These are phyloP conservation scores for Tauraco hartlaubi DNA, from an alignment of 2,797 vertebrate genomes.

Conservation along the genomic window DNA sequence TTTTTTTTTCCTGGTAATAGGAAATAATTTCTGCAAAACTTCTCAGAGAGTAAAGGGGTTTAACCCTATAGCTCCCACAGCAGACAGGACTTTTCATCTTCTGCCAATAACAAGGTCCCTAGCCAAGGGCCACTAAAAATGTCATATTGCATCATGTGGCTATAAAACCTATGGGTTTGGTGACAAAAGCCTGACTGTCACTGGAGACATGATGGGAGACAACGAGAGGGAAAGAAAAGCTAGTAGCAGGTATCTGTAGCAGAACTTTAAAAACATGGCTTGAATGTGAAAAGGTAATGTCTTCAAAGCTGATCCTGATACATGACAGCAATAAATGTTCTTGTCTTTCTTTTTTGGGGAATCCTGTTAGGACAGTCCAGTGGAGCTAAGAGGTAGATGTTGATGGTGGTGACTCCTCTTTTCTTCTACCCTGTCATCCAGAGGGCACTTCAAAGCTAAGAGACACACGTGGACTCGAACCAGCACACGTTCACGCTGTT, in stretches of 20 bases:
- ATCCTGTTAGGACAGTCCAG: background rate
- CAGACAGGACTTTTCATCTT: background rate
- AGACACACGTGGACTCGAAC: background rate
- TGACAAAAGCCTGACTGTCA: background rate
- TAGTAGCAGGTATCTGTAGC: background rate
- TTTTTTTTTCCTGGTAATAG: background rate
- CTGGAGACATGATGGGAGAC: background rate
- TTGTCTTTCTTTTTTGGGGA: background rate
- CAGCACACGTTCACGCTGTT: background rate
- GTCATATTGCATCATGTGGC: background rate
- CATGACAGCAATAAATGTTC: background rate
- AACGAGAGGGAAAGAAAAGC: background rate
- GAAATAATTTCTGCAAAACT: conserved; percentile 20
- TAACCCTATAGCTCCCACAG: background rate
- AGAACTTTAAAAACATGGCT: background rate
- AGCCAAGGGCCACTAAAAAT: background rate
- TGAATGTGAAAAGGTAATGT: background rate
- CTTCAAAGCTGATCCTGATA: background rate
- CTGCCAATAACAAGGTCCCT: background rate
- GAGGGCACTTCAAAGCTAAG: background rate
- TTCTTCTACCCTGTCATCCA: background rate
- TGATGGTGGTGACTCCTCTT: background rate
- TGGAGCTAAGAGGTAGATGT: background rate
- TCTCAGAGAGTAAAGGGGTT: background rate
- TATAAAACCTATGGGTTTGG: background rate